Percentiles rank a stretch among this genome's conserved stretches.
Evolutionary conservation across 2,888 invertebrate species (phyloP).

Genomic region (Brachynemurus nebulosus): DNA sequence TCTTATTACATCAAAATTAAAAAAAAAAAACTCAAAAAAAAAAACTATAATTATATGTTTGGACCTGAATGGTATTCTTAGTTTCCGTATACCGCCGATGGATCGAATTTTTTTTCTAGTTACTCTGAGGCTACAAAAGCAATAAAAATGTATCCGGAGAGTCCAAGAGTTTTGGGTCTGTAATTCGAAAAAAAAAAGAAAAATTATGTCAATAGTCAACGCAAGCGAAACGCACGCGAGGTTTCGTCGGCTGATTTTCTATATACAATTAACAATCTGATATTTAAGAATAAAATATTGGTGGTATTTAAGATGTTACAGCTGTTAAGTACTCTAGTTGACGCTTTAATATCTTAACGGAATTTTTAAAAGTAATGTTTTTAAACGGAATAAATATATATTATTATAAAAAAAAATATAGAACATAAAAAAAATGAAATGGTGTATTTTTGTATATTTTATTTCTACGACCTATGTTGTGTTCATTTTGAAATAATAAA

Average conservation of each 20-base stretch:
- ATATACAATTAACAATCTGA: no score
- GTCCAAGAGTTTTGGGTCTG: neutral
- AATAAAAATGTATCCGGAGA: neutral
- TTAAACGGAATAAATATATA: conserved; percentile 1
- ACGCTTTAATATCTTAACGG: neutral
- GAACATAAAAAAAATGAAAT: neutral
- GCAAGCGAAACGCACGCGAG: neutral
- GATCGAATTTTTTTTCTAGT: neutral
- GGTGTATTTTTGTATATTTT: conserved; percentile 1
- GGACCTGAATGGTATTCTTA: neutral
- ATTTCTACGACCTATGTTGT: neutral
- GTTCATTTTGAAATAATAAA: no score
- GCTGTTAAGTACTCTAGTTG: neutral
- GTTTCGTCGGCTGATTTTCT: neutral
- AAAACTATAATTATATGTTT: conserved; percentile 2
- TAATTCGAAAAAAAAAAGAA: neutral
- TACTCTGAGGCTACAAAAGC: neutral
- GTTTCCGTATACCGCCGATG: neutral
- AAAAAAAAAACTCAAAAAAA: neutral
- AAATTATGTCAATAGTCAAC: neutral
- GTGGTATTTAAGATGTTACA: neutral
- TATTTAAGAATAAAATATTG: no score
- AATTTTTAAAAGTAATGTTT: conserved; percentile 1
- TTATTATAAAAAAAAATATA: conserved; percentile 1
- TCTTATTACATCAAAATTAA: neutral